These are phyloP conservation scores for Euglossa dilemma DNA, from an alignment of 1,140 invertebrate species.

Conservation along the genomic window DNA sequence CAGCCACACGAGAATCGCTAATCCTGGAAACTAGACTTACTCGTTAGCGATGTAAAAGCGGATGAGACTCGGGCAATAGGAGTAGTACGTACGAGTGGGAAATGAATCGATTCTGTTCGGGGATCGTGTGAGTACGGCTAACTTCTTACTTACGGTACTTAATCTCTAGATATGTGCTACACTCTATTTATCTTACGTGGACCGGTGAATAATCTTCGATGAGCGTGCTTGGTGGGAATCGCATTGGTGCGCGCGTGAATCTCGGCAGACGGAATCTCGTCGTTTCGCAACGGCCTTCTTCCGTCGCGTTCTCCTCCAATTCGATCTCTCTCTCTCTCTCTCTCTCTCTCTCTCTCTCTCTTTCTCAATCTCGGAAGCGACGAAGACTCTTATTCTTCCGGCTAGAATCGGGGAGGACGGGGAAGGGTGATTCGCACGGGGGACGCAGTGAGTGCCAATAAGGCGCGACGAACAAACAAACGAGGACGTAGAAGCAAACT, in stretches of 20 bases:
- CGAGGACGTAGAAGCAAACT: not conserved
- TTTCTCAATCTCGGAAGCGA: not conserved
- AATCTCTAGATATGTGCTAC: constrained; percentile 33
- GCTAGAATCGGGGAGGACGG: not conserved
- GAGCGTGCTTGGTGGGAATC: not conserved
- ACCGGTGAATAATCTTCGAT: constrained; percentile 17
- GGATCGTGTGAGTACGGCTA: constrained; percentile 16
- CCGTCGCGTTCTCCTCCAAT: too few relatives aligned
- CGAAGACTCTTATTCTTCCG: not conserved
- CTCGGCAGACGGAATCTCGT: too few relatives aligned
- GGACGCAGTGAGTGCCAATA: not conserved
- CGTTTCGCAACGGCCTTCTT: too few relatives aligned
- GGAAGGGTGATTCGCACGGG: not conserved
- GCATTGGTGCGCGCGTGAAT: not conserved
- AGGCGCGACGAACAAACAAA: constrained; percentile 24
- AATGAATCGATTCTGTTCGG: not conserved
- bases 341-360: too few relatives aligned
- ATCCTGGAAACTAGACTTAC: constrained; percentile 25
- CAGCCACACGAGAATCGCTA: constrained; percentile 41
- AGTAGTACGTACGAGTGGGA: not conserved
- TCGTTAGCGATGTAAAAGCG: constrained; percentile 21
- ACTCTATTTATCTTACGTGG: not conserved
- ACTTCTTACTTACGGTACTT: constrained; percentile 22
- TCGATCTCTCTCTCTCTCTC: too few relatives aligned
- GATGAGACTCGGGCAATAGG: not conserved